phyloP scores from a whole-genome alignment of 2,888 invertebrate genomes.

The Pseudococcus jackbeardsleyi region DNA sequence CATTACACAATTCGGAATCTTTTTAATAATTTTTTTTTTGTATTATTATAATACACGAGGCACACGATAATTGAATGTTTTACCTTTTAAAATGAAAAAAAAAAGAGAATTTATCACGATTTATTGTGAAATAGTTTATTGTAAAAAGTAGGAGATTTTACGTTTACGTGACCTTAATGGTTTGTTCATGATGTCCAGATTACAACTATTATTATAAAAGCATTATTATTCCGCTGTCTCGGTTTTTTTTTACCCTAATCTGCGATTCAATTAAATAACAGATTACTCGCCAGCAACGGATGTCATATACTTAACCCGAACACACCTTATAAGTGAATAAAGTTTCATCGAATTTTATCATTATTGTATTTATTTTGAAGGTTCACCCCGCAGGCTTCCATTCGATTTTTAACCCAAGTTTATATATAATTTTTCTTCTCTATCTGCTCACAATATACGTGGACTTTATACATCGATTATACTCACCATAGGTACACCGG shows the following conservation, averaged over 20 bases:
- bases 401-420: neutral
- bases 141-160: conserved; percentile 64
- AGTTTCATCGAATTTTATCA: conserved; percentile 53
- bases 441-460: neutral
- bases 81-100: conserved; percentile 62
- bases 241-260: conserved; percentile 52
- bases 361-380: conserved; percentile 56
- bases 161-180: conserved; percentile 64
- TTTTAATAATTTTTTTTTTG: conserved; percentile 55
- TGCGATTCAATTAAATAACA: conserved; percentile 58
- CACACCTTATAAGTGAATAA: conserved; percentile 56
- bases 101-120: conserved; percentile 62
- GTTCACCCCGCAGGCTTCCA: conserved; percentile 11
- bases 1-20: conserved; percentile 63
- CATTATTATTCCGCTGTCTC: conserved; percentile 63
- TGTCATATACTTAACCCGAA: conserved; percentile 60
- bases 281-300: conserved; percentile 41
- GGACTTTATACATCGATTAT: neutral
- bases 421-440: neutral
- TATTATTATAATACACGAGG: conserved; percentile 57
- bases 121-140: conserved; percentile 65
- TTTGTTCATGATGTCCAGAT: conserved; percentile 65
- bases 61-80: conserved; percentile 64
- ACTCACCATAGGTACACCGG: neutral
- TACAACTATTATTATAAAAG: conserved; percentile 64